Evolutionary conservation across 1,140 invertebrate genomes (phyloP).

Genomic region (Diorhabda sublineata): DNA sequence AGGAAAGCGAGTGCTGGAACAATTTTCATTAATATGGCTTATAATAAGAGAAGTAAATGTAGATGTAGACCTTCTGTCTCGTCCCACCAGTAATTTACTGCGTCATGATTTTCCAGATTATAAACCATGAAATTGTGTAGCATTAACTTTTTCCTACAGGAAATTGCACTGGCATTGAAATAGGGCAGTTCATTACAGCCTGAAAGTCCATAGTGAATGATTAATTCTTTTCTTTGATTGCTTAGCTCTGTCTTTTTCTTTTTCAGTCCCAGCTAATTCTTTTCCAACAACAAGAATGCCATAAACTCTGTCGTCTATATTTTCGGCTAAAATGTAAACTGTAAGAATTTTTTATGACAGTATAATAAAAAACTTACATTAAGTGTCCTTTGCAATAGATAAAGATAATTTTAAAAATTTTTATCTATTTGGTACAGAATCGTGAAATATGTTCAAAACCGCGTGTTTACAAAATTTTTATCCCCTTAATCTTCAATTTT

Average conservation of each 20-base stretch:
- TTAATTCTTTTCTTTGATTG: slow-evolving; percentile 18
- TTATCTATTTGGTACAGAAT: too few species aligned
- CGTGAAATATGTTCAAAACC: too few species aligned
- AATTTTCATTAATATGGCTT: slow-evolving; percentile 12
- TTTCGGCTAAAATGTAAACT: slow-evolving; percentile 18
- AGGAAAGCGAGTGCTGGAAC: not conserved
- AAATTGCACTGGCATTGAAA: slow-evolving; percentile 29
- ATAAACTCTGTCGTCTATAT: slow-evolving; percentile 27
- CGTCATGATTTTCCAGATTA: not conserved
- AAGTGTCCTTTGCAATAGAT: too few species aligned
- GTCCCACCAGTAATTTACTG: not conserved
- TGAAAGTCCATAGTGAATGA: slow-evolving; percentile 42
- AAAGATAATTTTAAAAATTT: too few species aligned
- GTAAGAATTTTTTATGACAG: too few species aligned
- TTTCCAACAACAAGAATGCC: slow-evolving; percentile 30
- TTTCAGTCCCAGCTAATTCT: slow-evolving; percentile 29
- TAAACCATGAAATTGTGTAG: not conserved
- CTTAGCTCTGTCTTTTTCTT: slow-evolving; percentile 31
- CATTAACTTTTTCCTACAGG: not conserved
- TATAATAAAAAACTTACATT: too few species aligned
- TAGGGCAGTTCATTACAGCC: slow-evolving; percentile 44
- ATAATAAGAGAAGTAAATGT: not conserved
- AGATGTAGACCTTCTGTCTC: not conserved
- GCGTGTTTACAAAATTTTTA: too few species aligned
- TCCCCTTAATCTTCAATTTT: too few species aligned